Evolutionary conservation across 35 echinoderm and acorn worm species (phyloP), one percentile per base, ranked within the genome.

Genomic region (Lytechinus pictus): DNA sequence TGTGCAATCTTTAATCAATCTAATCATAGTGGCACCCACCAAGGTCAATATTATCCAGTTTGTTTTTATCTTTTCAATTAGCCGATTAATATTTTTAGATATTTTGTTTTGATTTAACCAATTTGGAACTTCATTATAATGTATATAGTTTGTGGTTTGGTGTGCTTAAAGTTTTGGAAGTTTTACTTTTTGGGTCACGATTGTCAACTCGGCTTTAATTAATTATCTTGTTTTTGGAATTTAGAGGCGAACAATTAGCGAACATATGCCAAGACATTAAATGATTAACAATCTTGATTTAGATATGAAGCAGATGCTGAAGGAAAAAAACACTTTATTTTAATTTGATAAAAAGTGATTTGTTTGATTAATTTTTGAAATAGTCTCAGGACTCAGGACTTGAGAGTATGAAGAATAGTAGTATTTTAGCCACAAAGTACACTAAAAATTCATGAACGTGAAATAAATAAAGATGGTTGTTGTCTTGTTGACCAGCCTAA

Each of bases 81-180:
- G 21, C 66, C n/a, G 66, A 79, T 79, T 79, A 79, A 79, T 79
- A 79, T 79, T n/a, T 79, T 79, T 79, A 79, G 66, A 79, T 79
- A 24, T 79, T 24, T 79, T 79, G 66, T 79, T 79, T 79, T 79
- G 66, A 79, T 79, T 16, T 79, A 24, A 24, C 66, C 66, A 79
- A 14, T 79, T 79, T 79, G 16, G n/a, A 79, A 79, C 16, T 24
- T 3, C 3, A 79, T n/a, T 79, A 24, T 79, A 79, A 79, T 12
- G 5, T 16, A 60, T 1, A 58, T 14, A 79, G 19, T 79, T 79
- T 79, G 66, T 79, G 66, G 66, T 79, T 79, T 79, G 66, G 66
- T 7, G 4, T 5, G 66, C 66, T 79, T 19, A 24, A 79, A 79
- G 19, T 79, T 79, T 79, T 58, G 9, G 57, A 60, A 60, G 57